Percentiles rank a stretch among this genome's conserved stretches.
Conservation (phyloP, 2,888 invertebrate species). For the Machimus rusticus region DNA sequence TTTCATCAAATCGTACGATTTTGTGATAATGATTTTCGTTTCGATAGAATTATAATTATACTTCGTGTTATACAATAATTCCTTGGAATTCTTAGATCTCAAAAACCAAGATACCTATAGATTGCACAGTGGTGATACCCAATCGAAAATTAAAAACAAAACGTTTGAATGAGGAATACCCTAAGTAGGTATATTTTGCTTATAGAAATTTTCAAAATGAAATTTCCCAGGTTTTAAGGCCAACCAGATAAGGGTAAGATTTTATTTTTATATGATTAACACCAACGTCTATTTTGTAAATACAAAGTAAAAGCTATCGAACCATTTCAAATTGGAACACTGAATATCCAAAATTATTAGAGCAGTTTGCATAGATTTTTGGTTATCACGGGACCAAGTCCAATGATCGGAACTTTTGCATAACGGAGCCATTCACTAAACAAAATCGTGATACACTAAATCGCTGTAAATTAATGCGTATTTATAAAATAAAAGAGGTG, state of each 20-base stretch:
- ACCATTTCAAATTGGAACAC: background rate
- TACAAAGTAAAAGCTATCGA: background rate
- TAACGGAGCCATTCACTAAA: background rate
- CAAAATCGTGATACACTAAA: background rate
- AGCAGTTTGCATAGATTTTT: background rate
- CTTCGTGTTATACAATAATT: too few species aligned
- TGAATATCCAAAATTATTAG: background rate
- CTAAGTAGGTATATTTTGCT: background rate
- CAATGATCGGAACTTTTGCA: background rate
- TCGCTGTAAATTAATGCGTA: background rate
- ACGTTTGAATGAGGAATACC: background rate
- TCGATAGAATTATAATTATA: too few species aligned
- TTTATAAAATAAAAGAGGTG: background rate
- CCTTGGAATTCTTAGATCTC: too few species aligned
- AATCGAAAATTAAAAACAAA: background rate
- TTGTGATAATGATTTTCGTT: too few species aligned
- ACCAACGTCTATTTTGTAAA: background rate
- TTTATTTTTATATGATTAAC: background rate
- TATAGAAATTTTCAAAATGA: background rate
- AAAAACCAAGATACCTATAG: too few species aligned
- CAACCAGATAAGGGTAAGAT: background rate
- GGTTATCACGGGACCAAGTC: background rate
- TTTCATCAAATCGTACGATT: too few species aligned
- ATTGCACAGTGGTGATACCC: too few species aligned
- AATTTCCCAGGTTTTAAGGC: background rate